phyloP scores from a whole-genome alignment of 2,888 invertebrate species.

The Chymomyza procnemis region DNA sequence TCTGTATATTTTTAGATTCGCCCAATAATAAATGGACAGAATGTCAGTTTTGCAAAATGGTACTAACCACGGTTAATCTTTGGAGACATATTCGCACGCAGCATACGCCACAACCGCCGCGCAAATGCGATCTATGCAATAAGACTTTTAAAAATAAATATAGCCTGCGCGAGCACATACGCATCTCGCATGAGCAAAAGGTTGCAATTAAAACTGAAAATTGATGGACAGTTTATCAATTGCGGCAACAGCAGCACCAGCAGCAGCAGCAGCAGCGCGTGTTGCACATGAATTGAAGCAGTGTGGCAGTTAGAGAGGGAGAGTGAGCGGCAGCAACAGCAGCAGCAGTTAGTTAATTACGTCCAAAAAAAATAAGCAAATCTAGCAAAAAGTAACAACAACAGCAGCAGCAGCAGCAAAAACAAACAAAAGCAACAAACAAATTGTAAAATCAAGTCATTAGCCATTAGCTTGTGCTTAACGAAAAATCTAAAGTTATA shows the following conservation, averaged over 20 bases:
- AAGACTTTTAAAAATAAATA: conserved; percentile 79
- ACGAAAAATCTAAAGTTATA: not conserved
- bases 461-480: not conserved
- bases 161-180: conserved; percentile 78
- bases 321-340: not conserved
- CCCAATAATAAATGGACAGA: conserved; percentile 79
- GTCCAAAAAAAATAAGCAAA: conserved; percentile 1
- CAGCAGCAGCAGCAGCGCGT: not conserved
- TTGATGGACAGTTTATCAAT: conserved; percentile 68
- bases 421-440: not conserved
- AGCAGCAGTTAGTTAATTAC: not conserved
- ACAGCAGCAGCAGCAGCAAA: not conserved
- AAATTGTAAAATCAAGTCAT: not conserved
- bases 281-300: not conserved
- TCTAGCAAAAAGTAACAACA: conserved; percentile 2
- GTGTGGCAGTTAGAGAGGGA: not conserved
- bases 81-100: conserved; percentile 80
- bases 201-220: conserved; percentile 74
- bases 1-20: conserved; percentile 79
- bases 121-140: conserved; percentile 78
- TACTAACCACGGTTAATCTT: conserved; percentile 79
- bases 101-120: conserved; percentile 79
- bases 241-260: conserved; percentile 22
- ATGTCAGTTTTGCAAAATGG: conserved; percentile 80
- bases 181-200: conserved; percentile 79